Evolutionary conservation across 2,888 invertebrate genomes (phyloP), one percentile per base, ranked within the genome.

Genomic region (Trachelus troglodyta): DNA sequence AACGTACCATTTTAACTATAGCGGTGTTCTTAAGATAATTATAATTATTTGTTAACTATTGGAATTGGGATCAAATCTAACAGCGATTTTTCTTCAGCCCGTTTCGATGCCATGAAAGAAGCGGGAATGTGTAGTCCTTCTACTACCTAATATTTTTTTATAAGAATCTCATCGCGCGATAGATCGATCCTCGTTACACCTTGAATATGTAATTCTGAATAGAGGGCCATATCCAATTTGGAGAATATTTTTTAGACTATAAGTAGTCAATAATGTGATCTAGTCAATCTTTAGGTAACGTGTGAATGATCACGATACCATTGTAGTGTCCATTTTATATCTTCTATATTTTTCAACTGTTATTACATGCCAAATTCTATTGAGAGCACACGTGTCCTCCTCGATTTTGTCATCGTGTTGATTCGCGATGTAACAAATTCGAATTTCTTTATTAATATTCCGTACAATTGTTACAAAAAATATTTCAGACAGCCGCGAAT

Each of bases 11-110:
- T 56, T 56, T 56, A 56, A 56, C 23, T 56, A 23, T 56, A 56
- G 56, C 23, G 56, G 56, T 86, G 84, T 85, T 86, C 82, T 84
- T 86, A 83, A 85, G 83, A 86, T 86, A 85, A 88, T 89, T 87
- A 85, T 71, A 71, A 56, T 23, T 56, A 56, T 56, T 86, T 85
- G 87, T 89, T 87, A 88, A 88, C 84, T 88, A 89, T 83, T 85
- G 89, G 88, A 90, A 90, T 90, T 89, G 91, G 91, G 91, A 91
- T 89, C 91, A 91, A 91, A 88, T 88, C 83, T 83, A 88, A 89
- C 87, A 85, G 88, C 84, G 81, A 80, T 80, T 77, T 81, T 81
- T 79, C 80, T 83, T 80, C 79, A 71, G 71, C 9, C 34, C 31
- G 71, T 71, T 31, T 71, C 30, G 71, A 71, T 12, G 33, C 35